Base-by-base conservation (phyloP, 2,888 invertebrate species). In the Stenodema calcarata region DNA sequence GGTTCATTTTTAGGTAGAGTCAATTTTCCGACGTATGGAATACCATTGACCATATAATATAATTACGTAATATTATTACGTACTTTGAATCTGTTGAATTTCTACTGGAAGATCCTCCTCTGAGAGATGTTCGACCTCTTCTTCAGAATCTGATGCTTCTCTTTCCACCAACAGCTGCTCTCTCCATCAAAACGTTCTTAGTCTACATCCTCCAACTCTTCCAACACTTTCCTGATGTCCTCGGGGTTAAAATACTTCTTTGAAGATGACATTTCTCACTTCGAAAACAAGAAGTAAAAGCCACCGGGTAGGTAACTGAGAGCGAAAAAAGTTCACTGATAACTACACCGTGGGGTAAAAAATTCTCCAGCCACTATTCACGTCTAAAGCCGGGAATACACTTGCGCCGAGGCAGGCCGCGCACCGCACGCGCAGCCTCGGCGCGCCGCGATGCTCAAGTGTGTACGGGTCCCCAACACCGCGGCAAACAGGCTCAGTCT, bases 11-110 rank as follows among this genome's bases (percentile, higher is more conserved):
- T 81, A 23, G 81, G 73, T 30, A 81, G 73, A 23, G 0, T 47
- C 23, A 86, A n/a, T 41, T 86, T 86, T 54, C 78, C 79, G 9
- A 54, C 41, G 28, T 86, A 86, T 23, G 81, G 82, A 28, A 86
- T 86, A 47, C 73, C 87, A 73, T 86, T 75, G n/a, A 86, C 69
- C 87, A 86, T 86, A 18, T 86, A 86, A n/a, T 62, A 27, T 18
- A 81, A 27, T 2, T 86, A 81, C 9, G 70, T 30, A 50, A 82
- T 81, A 86, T 86, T 83, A 47, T 76, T 35, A 76, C 30, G 76
- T 76, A 76, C 76, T 76, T 30, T 35, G 76, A 41, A 76, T 9
- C 76, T 76, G 76, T 6, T 76, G 76, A 76, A 76, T 76, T 76
- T 76, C 76, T 7, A 35, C 76, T 35, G 35, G 41, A 41, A 41